Evolutionary conservation across 2,797 vertebrate genomes (phyloP).

Genomic region (Cheirogaleus major): DNA sequence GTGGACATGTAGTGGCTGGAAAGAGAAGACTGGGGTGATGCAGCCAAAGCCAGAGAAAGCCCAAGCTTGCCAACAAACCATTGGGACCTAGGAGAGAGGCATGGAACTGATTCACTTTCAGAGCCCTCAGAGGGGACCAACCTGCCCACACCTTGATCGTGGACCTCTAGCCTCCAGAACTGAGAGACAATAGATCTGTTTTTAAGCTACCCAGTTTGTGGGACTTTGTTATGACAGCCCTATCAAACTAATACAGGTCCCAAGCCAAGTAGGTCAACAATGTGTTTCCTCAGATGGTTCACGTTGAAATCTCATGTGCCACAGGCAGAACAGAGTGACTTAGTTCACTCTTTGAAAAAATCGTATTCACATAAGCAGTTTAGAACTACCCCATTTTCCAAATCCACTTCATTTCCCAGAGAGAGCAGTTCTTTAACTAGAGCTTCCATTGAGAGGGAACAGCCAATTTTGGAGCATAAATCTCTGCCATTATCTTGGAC

Average conservation of each 20-base stretch:
- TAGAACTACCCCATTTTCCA: neutral
- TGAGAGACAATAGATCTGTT: neutral
- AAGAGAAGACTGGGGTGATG: neutral
- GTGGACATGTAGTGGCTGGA: neutral
- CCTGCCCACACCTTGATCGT: neutral
- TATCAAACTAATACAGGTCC: neutral
- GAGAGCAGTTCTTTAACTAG: constrained; percentile 34
- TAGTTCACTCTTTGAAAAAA: neutral
- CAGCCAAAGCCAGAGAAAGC: neutral
- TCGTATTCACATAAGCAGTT: neutral
- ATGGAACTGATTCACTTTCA: neutral
- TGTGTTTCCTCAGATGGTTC: neutral
- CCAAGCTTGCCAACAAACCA: neutral
- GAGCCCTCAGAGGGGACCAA: neutral
- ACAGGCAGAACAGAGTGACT: neutral
- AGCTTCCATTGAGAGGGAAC: neutral
- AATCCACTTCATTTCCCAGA: constrained; percentile 30
- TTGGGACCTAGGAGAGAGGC: neutral
- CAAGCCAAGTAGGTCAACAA: neutral
- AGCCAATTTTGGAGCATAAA: neutral
- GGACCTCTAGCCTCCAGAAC: neutral
- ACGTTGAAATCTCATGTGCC: neutral
- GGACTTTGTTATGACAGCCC: neutral
- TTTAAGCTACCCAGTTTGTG: neutral
- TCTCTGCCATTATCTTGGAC: neutral